Conservation (phyloP, 2,113 vertebrate species). For the Monarcha castaneiventris region DNA sequence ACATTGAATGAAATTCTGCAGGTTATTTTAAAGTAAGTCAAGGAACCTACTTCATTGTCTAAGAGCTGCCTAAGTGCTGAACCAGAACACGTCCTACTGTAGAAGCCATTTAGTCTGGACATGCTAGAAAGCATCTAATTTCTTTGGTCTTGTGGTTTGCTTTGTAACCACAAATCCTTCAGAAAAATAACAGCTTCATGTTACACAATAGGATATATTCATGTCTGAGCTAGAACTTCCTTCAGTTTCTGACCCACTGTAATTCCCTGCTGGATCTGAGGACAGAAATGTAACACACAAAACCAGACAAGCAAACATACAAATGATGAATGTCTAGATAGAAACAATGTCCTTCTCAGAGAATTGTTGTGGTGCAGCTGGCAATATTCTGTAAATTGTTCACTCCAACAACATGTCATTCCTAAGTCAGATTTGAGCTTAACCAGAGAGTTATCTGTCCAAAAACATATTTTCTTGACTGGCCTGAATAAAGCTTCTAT, state of each 20-base stretch:
- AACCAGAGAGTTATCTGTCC: neutral
- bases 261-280: neutral
- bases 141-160: slow-evolving; percentile 35
- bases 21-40: neutral
- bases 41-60: neutral
- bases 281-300: neutral
- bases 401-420: neutral
- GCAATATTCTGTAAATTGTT: neutral
- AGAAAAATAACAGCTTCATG: slow-evolving; percentile 19
- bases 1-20: neutral
- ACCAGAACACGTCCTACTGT: neutral
- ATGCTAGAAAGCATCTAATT: neutral
- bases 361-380: slow-evolving; percentile 21
- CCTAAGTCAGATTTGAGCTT: slow-evolving; percentile 12
- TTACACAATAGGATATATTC: slow-evolving; percentile 20
- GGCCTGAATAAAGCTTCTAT: neutral
- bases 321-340: neutral
- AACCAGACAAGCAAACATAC: slow-evolving; percentile 38
- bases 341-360: slow-evolving; percentile 28
- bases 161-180: slow-evolving; percentile 33
- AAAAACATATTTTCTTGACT: neutral
- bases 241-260: neutral
- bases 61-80: neutral
- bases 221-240: slow-evolving; percentile 16
- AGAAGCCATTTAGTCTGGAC: slow-evolving; percentile 4